These are phyloP conservation scores for Barnardius zonarius DNA, from an alignment of 2,113 vertebrate genomes.

Conservation along the genomic window DNA sequence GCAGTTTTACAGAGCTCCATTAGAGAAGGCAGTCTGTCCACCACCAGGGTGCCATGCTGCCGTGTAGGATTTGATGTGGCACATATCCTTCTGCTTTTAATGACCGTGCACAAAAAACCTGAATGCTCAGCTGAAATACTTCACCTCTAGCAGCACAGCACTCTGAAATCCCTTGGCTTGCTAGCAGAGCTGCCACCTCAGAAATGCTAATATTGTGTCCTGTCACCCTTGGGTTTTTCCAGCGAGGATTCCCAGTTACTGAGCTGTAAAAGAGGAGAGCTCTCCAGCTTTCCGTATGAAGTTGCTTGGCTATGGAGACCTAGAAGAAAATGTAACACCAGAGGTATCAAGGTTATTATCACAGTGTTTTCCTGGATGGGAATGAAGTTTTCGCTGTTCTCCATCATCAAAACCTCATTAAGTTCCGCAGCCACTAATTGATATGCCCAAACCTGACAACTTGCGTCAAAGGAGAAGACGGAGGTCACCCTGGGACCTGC, in stretches of 20 bases:
- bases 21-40: background rate
- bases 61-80: accelerated
- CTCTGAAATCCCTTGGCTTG: background rate
- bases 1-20: background rate
- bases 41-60: background rate
- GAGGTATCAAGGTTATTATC: background rate
- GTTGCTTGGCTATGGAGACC: accelerated
- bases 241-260: background rate
- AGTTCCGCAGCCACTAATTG: slow-evolving; percentile 18
- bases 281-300: accelerated
- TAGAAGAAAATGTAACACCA: background rate
- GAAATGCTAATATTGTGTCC: background rate
- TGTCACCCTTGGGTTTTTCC: background rate
- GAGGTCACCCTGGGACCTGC: background rate
- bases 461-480: background rate
- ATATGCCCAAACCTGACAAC: slow-evolving; percentile 1
- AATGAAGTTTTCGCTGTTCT: background rate
- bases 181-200: background rate
- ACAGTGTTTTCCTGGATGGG: background rate
- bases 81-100: background rate
- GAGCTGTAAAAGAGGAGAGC: background rate
- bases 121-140: background rate
- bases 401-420: slow-evolving; percentile 69
- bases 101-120: background rate
- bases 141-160: background rate